A percentile compares a stretch with the other conserved stretches of the same genome.
phyloP scores from a whole-genome alignment of 2,113 vertebrate genomes.

The Neomonachus schauinslandi region DNA sequence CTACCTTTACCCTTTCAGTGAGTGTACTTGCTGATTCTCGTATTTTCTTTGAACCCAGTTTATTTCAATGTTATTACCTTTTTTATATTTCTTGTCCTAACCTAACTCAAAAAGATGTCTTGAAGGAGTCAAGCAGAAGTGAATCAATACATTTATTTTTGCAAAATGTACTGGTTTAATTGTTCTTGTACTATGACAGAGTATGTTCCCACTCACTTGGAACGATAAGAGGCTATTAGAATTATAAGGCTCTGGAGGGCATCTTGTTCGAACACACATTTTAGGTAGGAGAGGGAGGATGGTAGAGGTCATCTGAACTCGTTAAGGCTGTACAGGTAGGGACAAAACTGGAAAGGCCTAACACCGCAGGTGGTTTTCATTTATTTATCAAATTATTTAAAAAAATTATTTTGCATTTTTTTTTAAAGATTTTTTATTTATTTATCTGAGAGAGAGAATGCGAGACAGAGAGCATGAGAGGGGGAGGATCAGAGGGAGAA shows the following conservation, averaged over 20 bases:
- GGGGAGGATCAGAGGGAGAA: no score
- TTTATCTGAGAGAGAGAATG: no score
- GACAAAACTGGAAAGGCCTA: not conserved
- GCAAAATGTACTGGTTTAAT: not conserved
- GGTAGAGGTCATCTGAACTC: not conserved
- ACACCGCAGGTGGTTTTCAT: not conserved
- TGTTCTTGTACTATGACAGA: not conserved
- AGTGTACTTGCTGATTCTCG: not conserved
- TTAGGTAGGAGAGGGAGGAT: not conserved
- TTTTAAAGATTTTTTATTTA: no score
- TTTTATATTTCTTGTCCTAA: constrained; percentile 4
- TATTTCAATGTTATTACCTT: not conserved
- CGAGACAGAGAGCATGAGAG: no score
- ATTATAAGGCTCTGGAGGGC: not conserved
- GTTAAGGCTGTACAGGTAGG: not conserved
- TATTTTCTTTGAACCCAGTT: not conserved
- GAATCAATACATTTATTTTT: not conserved
- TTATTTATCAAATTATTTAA: not conserved
- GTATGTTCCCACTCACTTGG: not conserved
- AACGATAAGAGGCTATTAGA: not conserved
- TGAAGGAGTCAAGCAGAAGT: not conserved
- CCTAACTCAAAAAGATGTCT: constrained; percentile 29
- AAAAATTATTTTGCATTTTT: not conserved
- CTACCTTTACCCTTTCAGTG: not conserved
- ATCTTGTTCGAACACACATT: not conserved